These are phyloP conservation scores for Cerceris ruficornis DNA, from an alignment of 2,888 invertebrate genomes.

Conservation along the genomic window DNA sequence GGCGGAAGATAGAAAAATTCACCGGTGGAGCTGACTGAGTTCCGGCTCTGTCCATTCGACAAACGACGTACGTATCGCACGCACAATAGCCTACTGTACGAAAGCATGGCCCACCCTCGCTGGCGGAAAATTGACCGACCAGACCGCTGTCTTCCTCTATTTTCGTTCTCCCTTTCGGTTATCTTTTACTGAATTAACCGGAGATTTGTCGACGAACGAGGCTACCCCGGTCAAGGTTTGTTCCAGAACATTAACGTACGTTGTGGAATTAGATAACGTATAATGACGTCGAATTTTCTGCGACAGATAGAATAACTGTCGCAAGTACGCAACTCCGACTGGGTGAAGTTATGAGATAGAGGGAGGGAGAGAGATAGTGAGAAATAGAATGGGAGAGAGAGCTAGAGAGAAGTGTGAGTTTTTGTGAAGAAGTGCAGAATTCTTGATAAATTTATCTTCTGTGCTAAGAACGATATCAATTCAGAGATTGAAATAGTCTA, in stretches of 20 bases:
- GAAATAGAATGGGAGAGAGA: too few relatives aligned
- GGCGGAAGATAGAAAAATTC: conserved; percentile 66
- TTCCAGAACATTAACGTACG: conserved; percentile 47
- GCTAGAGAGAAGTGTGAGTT: too few relatives aligned
- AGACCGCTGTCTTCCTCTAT: conserved; percentile 11
- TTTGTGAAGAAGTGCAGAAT: too few relatives aligned
- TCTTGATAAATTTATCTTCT: too few relatives aligned
- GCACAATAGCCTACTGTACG: conserved; percentile 39
- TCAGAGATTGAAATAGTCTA: too few relatives aligned
- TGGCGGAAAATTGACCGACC: conserved; percentile 17
- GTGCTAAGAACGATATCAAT: too few relatives aligned
- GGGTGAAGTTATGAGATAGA: too few relatives aligned
- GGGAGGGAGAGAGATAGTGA: too few relatives aligned
- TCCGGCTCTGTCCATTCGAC: conserved; percentile 60
- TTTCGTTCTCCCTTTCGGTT: conserved; percentile 3
- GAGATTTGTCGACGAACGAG: conserved; percentile 40
- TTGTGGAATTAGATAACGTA: conserved; percentile 49
- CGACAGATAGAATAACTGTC: conserved; percentile 35
- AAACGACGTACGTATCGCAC: conserved; percentile 38
- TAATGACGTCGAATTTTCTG: conserved; percentile 37
- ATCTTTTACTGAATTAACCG: conserved; percentile 52
- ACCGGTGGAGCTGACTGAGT: conserved; percentile 66
- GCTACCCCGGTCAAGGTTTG: background rate
- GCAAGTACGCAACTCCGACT: background rate
- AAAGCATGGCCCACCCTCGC: conserved; percentile 32